These are phyloP conservation scores for Tringa solitaria DNA, from an alignment of 2,113 vertebrate genomes.

Conservation along the genomic window DNA sequence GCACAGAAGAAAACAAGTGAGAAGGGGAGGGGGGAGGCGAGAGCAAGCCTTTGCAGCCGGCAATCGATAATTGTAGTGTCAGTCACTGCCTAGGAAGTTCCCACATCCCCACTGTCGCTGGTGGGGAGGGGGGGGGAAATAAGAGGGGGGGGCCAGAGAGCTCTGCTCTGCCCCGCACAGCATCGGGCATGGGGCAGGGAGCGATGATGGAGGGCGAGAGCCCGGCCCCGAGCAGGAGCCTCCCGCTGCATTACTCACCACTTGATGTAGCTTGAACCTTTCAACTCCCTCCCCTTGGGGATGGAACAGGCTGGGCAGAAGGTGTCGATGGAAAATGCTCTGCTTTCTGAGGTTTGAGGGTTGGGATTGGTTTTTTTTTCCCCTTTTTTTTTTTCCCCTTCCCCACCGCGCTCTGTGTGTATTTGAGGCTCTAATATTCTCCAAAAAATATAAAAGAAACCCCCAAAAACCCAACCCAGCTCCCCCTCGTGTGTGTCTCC, in stretches of 20 bases:
- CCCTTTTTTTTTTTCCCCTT: not conserved
- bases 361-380: not conserved
- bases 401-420: not conserved
- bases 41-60: conserved; percentile 39
- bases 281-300: conserved; percentile 54
- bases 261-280: conserved; percentile 55
- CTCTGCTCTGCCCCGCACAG: not conserved
- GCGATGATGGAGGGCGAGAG: not conserved
- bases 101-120: conserved; percentile 15
- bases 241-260: conserved; percentile 46
- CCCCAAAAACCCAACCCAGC: not conserved
- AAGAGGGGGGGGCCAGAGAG: not conserved
- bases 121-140: not conserved
- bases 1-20: conserved; percentile 56
- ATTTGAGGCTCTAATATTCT: not conserved
- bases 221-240: not conserved
- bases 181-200: not conserved
- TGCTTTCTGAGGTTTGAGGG: not conserved
- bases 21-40: conserved; percentile 20
- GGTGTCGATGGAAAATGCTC: not conserved
- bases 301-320: conserved; percentile 26
- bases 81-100: conserved; percentile 46
- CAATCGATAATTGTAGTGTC: conserved; percentile 63
- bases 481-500: not conserved
- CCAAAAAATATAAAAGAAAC: not conserved